Evolutionary conservation across 2,113 vertebrate species (phyloP), one percentile per base, ranked within the genome.

Genomic region (Muscicapa adusta): DNA sequence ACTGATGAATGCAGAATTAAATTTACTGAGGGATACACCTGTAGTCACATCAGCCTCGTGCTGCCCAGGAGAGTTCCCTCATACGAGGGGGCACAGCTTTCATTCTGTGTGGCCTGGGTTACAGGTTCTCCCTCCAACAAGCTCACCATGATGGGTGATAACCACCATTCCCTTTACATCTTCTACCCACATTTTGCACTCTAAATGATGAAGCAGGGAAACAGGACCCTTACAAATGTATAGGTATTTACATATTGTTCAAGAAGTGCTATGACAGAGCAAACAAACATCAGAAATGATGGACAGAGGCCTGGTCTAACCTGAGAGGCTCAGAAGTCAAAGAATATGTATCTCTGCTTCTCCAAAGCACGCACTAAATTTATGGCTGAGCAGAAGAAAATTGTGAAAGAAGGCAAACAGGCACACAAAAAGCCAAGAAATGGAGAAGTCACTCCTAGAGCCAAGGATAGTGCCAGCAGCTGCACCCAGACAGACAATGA

Each of bases 71-170:
- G 15, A 16, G 14, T 8, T 76, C 38, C 14, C 53, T 67, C 1
- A 0, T 43, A 60, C 31, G 65, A 65, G 58, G n/a, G 16, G 61
- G 40, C 15, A 54, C 25, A n/a, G 0, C 1, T 68, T 92, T 18
- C 6, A 2, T 60, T 54, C 43, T 43, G 25, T 0, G 0, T 20
- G 29, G 61, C 12, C 58, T 68, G 40, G 29, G 18, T 36, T 51
- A 75, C 8, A 43, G 45, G 23, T 7, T 6, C 31, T 48, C 33
- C 36, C 25, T 81, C 40, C n/a, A 84, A 29, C 54, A 83, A 75
- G 14, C 20, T 60, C 62, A 29, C 33, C 3, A 1, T 8, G 26
- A 25, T 15, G 23, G 18, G 23, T 33, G 51, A 83, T 13, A 68
- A 38, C 28, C n/a, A 68, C 28, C 22, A 42, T 14, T 12, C 45